Conservation (phyloP, 2,888 invertebrate genomes). For the Dasysyrphus albostriatus region DNA sequence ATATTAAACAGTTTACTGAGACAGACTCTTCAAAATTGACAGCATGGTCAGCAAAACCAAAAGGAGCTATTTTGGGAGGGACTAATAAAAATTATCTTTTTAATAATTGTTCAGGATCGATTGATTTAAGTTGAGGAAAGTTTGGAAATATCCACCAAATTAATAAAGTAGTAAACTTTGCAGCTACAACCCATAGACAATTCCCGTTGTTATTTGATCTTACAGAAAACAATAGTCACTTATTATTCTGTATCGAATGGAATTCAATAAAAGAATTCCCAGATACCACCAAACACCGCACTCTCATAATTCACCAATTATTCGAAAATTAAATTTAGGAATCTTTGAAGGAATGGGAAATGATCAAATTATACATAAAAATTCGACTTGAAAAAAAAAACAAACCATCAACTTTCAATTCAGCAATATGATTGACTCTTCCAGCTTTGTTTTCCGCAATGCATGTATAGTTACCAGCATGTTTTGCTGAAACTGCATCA, state of each 20-base stretch:
- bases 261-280: slow-evolving; percentile 88
- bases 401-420: slow-evolving; percentile 89
- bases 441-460: slow-evolving; percentile 90
- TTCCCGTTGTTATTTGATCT: too few species aligned
- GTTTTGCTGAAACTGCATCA: slow-evolving; percentile 88
- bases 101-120: neutral
- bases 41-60: slow-evolving; percentile 89
- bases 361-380: slow-evolving; percentile 50
- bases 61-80: slow-evolving; percentile 90
- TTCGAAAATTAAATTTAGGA: slow-evolving; percentile 90
- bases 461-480: slow-evolving; percentile 91
- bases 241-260: slow-evolving; percentile 84
- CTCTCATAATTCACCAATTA: slow-evolving; percentile 87
- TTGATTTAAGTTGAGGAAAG: neutral
- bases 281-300: slow-evolving; percentile 86
- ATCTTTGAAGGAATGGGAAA: slow-evolving; percentile 84
- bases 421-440: slow-evolving; percentile 87
- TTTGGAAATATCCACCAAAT: neutral
- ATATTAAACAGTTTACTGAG: slow-evolving; percentile 86
- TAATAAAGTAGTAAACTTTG: too few species aligned
- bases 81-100: slow-evolving; percentile 83
- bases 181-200: too few species aligned
- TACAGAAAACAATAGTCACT: neutral
- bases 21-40: slow-evolving; percentile 87
- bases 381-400: slow-evolving; percentile 4